These are phyloP conservation scores for Indicator indicator DNA, from an alignment of 2,113 vertebrate genomes.

Conservation along the genomic window DNA sequence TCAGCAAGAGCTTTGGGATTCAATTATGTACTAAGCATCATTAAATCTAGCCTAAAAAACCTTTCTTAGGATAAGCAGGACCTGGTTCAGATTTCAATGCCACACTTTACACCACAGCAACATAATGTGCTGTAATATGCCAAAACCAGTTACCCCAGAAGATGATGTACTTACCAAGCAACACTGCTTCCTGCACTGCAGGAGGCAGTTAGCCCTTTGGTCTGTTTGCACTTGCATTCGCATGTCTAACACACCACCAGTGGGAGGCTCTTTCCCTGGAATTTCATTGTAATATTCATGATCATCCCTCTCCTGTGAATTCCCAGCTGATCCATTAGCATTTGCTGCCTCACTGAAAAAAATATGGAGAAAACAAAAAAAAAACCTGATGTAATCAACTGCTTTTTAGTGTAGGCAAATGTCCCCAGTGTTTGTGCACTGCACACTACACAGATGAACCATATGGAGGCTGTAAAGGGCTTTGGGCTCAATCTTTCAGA, in stretches of 20 bases:
- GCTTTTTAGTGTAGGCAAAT: neutral
- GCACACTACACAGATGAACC: neutral
- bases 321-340: constrained; percentile 57
- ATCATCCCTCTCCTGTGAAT: constrained; percentile 61
- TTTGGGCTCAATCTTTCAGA: neutral
- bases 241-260: constrained; percentile 77
- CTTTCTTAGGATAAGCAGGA: constrained; percentile 37
- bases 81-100: constrained; percentile 37
- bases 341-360: constrained; percentile 71
- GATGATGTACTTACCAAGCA: constrained; percentile 68
- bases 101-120: constrained; percentile 26
- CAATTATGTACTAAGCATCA: constrained; percentile 52
- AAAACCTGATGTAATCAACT: neutral
- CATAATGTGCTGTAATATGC: neutral
- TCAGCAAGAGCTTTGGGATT: constrained; percentile 57
- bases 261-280: constrained; percentile 81
- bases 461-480: constrained; percentile 26
- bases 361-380: neutral
- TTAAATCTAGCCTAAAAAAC: constrained; percentile 57
- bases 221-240: constrained; percentile 63
- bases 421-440: neutral
- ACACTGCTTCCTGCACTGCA: constrained; percentile 65
- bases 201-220: constrained; percentile 56
- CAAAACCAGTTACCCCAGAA: neutral
- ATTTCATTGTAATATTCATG: constrained; percentile 89